A percentile compares a stretch with the other conserved stretches of the same genome.
Conservation (phyloP, 64 coral and sea anemone species). For the Pachyseris speciosa region DNA sequence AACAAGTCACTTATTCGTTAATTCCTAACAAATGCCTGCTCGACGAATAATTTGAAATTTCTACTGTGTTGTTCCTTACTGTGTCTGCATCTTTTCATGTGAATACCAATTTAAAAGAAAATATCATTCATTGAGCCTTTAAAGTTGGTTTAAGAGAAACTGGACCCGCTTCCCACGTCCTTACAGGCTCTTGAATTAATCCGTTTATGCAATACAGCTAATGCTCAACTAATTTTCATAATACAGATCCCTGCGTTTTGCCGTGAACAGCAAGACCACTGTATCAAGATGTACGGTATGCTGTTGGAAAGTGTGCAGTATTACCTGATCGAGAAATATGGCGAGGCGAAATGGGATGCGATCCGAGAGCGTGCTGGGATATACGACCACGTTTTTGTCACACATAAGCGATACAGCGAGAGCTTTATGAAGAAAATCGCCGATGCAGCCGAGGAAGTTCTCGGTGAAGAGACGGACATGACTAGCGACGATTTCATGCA, state of each 20-base stretch:
- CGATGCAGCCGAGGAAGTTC: constrained; percentile 43
- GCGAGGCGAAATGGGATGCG: constrained; percentile 61
- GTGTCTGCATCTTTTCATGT: too few relatives aligned
- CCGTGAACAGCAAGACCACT: neutral
- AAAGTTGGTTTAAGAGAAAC: too few relatives aligned
- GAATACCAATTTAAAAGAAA: too few relatives aligned
- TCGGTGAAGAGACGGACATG: constrained; percentile 64
- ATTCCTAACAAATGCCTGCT: too few relatives aligned
- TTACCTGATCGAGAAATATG: constrained; percentile 77
- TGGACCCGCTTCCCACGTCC: too few relatives aligned
- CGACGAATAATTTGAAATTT: too few relatives aligned
- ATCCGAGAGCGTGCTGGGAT: constrained; percentile 68
- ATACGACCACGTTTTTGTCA: constrained; percentile 55
- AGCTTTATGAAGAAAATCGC: constrained; percentile 74
- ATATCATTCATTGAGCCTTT: too few relatives aligned
- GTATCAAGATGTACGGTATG: constrained; percentile 71
- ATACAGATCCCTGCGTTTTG: neutral
- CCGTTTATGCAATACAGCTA: too few relatives aligned
- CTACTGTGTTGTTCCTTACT: too few relatives aligned
- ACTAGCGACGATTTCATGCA: constrained; percentile 81
- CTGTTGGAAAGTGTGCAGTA: constrained; percentile 76
- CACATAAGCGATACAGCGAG: constrained; percentile 71
- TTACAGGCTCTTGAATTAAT: too few relatives aligned
- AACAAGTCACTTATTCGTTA: too few relatives aligned
- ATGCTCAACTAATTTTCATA: neutral